These are phyloP conservation scores for Clamator glandarius DNA, from an alignment of 2,797 vertebrate genomes.

Conservation along the genomic window DNA sequence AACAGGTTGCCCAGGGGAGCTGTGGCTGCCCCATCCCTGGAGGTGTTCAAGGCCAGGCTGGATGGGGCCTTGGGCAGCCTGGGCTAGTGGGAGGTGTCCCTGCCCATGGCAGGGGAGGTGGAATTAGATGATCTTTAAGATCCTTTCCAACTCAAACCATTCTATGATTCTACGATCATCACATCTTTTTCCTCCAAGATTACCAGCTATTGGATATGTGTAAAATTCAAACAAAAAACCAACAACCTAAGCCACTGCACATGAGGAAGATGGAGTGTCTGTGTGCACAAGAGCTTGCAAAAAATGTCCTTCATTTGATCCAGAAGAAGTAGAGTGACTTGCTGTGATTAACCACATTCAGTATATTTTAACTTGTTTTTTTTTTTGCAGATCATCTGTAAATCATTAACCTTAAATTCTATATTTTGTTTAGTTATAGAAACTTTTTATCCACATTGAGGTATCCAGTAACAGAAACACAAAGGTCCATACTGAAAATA, in stretches of 20 bases:
- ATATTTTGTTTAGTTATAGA: neutral
- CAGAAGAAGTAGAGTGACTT: neutral
- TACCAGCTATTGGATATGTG: neutral
- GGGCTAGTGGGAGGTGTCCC: no score
- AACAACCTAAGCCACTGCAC: neutral
- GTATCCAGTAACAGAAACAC: neutral
- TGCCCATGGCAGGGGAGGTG: no score
- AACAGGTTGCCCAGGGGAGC: no score
- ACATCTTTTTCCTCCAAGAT: neutral
- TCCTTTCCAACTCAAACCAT: no score
- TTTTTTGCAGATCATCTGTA: neutral
- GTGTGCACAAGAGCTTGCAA: neutral
- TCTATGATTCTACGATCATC: no score
- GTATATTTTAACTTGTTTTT: neutral
- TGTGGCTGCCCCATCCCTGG: no score
- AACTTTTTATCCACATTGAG: fast-evolving
- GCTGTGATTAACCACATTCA: neutral
- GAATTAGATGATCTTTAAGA: no score
- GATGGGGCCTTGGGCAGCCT: no score
- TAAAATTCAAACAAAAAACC: neutral
- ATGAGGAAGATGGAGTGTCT: neutral
- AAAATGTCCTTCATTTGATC: neutral
- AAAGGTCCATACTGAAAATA: neutral
- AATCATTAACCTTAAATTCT: neutral
- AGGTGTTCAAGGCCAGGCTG: no score